Evolutionary conservation across 2,888 invertebrate species (phyloP).

Genomic region (Pseudococcus longispinus): DNA sequence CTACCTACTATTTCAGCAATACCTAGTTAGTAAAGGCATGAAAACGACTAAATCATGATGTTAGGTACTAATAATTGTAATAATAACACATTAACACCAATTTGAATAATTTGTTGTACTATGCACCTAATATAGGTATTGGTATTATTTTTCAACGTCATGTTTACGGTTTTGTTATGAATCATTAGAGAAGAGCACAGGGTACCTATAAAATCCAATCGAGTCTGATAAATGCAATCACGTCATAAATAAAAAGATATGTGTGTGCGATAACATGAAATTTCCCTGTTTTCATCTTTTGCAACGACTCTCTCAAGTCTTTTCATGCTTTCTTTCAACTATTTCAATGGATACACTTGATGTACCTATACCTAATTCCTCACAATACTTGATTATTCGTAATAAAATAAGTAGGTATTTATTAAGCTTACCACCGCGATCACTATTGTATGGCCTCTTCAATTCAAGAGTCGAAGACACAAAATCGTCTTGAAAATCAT

Average conservation of each 20-base stretch:
- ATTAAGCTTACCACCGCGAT: not conserved
- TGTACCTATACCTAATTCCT: not conserved
- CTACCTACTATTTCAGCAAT: too few species aligned
- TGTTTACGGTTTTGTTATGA: not conserved
- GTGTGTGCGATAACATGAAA: not conserved
- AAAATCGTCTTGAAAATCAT: not conserved
- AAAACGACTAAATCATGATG: too few species aligned
- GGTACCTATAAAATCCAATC: not conserved
- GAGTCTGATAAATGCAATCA: not conserved
- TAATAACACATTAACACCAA: too few species aligned
- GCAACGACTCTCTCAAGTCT: not conserved
- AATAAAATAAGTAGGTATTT: not conserved
- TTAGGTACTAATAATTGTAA: too few species aligned
- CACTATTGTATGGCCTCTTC: too few species aligned
- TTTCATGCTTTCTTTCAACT: not conserved
- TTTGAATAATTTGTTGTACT: too few species aligned
- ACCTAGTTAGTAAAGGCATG: too few species aligned
- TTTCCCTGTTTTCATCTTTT: not conserved
- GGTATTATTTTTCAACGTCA: conserved; percentile 59
- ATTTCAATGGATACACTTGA: too few species aligned
- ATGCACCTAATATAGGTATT: conserved; percentile 59
- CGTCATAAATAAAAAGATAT: not conserved
- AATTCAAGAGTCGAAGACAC: not conserved
- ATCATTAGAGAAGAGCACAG: conserved; percentile 61
- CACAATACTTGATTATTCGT: not conserved